These are phyloP conservation scores for Corythucha ciliata DNA, from an alignment of 2,888 invertebrate genomes.

Conservation along the genomic window DNA sequence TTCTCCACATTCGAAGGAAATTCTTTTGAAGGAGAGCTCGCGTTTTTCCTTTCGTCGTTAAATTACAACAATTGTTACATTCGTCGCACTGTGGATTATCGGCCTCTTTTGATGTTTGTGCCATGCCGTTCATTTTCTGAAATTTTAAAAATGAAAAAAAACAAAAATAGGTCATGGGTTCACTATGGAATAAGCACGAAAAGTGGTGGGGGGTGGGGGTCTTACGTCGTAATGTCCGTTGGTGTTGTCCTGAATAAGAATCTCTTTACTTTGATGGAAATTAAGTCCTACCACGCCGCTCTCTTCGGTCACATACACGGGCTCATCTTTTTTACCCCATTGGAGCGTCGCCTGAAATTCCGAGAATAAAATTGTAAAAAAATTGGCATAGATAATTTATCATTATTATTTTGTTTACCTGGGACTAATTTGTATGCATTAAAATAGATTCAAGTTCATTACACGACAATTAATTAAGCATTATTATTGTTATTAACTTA, in stretches of 20 bases:
- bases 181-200: too few relatives aligned
- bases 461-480: not conserved
- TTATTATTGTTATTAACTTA: too few relatives aligned
- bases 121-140: slow-evolving; percentile 39
- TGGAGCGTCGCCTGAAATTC: slow-evolving; percentile 56
- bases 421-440: slow-evolving; percentile 3
- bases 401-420: not conserved
- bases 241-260: slow-evolving; percentile 62
- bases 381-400: too few relatives aligned
- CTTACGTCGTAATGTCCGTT: slow-evolving; percentile 48
- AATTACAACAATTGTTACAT: slow-evolving; percentile 50
- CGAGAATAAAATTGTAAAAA: too few relatives aligned
- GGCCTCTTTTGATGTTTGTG: slow-evolving; percentile 38
- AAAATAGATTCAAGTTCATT: not conserved
- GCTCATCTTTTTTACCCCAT: slow-evolving; percentile 72
- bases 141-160: not conserved
- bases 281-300: slow-evolving; percentile 78
- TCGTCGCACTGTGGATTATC: slow-evolving; percentile 44
- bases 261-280: slow-evolving; percentile 77
- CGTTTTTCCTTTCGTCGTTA: slow-evolving; percentile 76
- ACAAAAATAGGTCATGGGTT: not conserved
- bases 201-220: too few relatives aligned
- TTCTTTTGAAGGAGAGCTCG: slow-evolving; percentile 78
- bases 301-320: slow-evolving; percentile 75
- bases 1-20: slow-evolving; percentile 83